These are phyloP conservation scores for Hemiscyllium ocellatum DNA, from an alignment of 2,113 vertebrate species.

Conservation along the genomic window DNA sequence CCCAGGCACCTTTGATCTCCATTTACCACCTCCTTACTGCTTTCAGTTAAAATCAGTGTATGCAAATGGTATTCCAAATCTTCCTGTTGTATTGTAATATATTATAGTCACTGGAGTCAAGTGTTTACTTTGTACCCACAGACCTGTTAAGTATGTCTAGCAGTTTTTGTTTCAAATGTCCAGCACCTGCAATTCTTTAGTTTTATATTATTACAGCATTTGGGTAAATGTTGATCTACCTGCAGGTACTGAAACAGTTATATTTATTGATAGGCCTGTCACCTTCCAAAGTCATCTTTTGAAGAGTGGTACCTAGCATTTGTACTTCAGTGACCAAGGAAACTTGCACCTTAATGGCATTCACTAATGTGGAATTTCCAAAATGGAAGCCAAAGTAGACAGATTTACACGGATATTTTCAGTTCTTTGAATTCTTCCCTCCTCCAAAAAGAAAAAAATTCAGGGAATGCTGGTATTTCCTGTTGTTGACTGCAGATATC, in stretches of 20 bases:
- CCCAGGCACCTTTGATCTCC: too few relatives aligned
- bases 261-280: not conserved
- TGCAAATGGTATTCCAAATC: too few relatives aligned
- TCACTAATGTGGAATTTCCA: not conserved
- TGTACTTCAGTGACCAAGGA: not conserved
- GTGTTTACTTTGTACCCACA: too few relatives aligned
- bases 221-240: not conserved
- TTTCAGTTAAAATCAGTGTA: too few relatives aligned
- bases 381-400: not conserved
- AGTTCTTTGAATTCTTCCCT: not conserved
- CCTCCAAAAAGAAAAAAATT: too few relatives aligned
- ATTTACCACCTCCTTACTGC: too few relatives aligned
- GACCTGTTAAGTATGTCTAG: too few relatives aligned
- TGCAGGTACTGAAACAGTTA: not conserved
- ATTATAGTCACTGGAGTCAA: not conserved
- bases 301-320: not conserved
- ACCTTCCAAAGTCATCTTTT: not conserved
- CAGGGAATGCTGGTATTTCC: too few relatives aligned
- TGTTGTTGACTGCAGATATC: too few relatives aligned
- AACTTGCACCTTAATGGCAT: not conserved
- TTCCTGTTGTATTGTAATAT: not conserved
- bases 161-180: too few relatives aligned
- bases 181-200: too few relatives aligned
- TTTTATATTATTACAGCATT: not conserved
- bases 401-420: not conserved